Percentiles rank a stretch among this genome's conserved stretches.
Evolutionary conservation across 1,140 invertebrate genomes (phyloP).

Genomic region (Aphelenchoides besseyi): DNA sequence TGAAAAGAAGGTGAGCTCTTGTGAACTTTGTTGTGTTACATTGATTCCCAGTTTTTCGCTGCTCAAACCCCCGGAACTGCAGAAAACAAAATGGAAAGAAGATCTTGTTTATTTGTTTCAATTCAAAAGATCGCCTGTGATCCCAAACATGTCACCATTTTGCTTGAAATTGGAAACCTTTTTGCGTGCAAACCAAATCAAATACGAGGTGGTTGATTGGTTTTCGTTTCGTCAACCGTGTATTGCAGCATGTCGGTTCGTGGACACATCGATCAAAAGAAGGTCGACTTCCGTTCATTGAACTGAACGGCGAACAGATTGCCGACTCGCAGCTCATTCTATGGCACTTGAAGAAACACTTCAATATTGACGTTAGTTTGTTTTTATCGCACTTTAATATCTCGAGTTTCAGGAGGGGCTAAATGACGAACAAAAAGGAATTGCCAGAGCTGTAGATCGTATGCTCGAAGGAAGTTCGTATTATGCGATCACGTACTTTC

Average conservation of each 20-base stretch:
- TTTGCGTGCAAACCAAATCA: conserved; percentile 79
- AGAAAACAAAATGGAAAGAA: conserved; percentile 74
- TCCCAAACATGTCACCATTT: conserved; percentile 82
- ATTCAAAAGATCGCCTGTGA: conserved; percentile 75
- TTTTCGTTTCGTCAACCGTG: conserved; percentile 61
- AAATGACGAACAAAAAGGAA: conserved; percentile 33
- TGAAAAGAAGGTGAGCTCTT: neutral
- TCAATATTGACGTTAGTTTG: conserved; percentile 66
- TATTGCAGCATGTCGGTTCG: conserved; percentile 39
- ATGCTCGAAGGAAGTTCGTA: conserved; percentile 45
- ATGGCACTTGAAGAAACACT: conserved; percentile 52
- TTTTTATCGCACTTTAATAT: neutral
- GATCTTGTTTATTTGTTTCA: conserved; percentile 89
- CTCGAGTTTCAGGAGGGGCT: conserved; percentile 35
- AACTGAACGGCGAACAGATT: conserved; percentile 59
- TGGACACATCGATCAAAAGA: conserved; percentile 47
- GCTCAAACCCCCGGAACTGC: conserved; percentile 18
- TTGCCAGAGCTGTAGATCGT: conserved; percentile 43
- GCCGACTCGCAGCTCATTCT: conserved; percentile 59
- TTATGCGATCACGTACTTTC: conserved; percentile 40
- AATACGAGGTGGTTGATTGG: too few relatives aligned
- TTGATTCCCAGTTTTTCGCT: conserved; percentile 14
- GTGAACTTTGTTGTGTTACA: too few relatives aligned
- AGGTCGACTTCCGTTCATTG: conserved; percentile 55
- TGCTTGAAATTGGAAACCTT: conserved; percentile 91